phyloP scores from a whole-genome alignment of 2,888 invertebrate species.

The Pachymerium ferrugineum region DNA sequence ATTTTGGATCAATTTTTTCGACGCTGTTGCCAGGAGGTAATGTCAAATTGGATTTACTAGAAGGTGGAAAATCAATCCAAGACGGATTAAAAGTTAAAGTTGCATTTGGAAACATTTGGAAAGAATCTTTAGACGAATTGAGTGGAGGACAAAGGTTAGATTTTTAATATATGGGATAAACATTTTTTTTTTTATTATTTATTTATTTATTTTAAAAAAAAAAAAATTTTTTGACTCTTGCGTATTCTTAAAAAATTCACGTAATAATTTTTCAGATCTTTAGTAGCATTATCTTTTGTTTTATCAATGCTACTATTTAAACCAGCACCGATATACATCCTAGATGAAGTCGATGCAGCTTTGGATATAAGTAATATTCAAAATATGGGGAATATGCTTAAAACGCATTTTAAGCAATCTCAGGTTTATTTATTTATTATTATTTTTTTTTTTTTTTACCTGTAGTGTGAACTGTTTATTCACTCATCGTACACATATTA shows the following conservation, averaged over 20 bases:
- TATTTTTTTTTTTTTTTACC: neutral
- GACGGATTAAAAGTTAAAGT: conserved; percentile 87
- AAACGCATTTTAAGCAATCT: conserved; percentile 79
- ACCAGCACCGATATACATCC: conserved; percentile 95
- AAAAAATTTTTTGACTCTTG: neutral
- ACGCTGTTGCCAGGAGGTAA: conserved; percentile 83
- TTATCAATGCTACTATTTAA: conserved; percentile 94
- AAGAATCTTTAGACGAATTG: conserved; percentile 89
- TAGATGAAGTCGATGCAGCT: conserved; percentile 98
- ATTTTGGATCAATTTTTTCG: conserved; percentile 92
- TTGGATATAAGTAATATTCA: conserved; percentile 96
- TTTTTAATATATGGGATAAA: neutral
- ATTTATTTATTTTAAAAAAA: neutral
- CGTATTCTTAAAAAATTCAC: too few relatives aligned
- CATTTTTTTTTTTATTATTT: neutral
- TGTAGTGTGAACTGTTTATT: neutral
- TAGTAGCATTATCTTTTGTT: conserved; percentile 92
- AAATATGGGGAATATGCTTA: conserved; percentile 94
- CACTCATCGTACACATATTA: neutral
- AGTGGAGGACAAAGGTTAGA: conserved; percentile 86
- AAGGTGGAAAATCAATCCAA: conserved; percentile 62
- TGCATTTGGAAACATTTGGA: conserved; percentile 89
- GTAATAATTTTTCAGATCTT: conserved; percentile 51
- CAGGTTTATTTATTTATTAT: conserved; percentile 54
- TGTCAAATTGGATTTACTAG: conserved; percentile 73